Evolutionary conservation across 2,888 invertebrate species (phyloP), one percentile per base, ranked within the genome.

Genomic region (Eumacrocentrus americanus): DNA sequence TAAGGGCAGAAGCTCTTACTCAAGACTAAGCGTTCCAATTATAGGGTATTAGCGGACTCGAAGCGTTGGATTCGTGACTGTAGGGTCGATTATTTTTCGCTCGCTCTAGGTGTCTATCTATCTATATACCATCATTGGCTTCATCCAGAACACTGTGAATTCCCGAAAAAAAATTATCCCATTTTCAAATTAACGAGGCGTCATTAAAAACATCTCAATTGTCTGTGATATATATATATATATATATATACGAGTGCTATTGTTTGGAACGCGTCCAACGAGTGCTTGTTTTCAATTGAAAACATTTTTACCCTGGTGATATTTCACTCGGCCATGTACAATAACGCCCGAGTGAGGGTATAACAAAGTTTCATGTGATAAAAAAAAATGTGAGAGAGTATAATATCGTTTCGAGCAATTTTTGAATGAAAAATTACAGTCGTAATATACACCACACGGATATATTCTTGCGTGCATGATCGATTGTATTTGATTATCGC

Each of bases 31-130:
- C 25, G 22, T 22, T 46, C 20, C 59, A 53, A 59, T 59, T 59
- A 59, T 29, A 18, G 53, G 25, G 53, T 37, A 53, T 53, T 59
- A 59, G 46, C 47, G 20, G n/a, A n/a, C n/a, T n/a, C n/a, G n/a
- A n/a, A 22, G 44, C 37, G 22, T 20, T 47, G 23, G 29, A 20
- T 23, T 9, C 35, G 25, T 25, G 35, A 18, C 18, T 23, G 50
- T 35, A 34, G 16, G 20, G 14, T 50, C 34, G 34, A 50, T 50
- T 50, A 50, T 25, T 50, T 34, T 25, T 34, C 3, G 4, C 50
- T 18, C 29, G 29, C 35, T 50, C 18, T n/a, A n/a, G n/a, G n/a
- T n/a, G n/a, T n/a, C n/a, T n/a, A n/a, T n/a, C n/a, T n/a, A n/a
- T n/a, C n/a, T n/a, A n/a, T 50, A 25, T 50, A 29, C 35, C 29